Evolutionary conservation across 1,140 invertebrate species (phyloP).

Genomic region (Patella vulgata): DNA sequence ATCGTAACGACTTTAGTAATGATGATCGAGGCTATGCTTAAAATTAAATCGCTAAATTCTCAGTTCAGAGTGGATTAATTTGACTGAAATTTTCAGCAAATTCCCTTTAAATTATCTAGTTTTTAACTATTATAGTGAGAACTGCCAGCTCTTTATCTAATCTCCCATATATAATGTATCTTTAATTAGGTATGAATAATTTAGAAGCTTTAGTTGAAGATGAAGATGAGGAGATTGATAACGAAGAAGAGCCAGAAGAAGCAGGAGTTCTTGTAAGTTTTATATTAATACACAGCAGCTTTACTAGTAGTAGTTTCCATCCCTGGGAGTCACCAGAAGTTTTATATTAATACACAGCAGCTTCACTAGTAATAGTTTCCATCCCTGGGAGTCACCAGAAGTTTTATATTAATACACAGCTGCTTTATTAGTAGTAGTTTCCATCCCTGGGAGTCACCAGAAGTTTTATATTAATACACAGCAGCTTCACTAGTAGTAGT

Average conservation of each 20-base stretch:
- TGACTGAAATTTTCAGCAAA: too few species aligned
- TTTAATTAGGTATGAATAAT: slow-evolving; percentile 34
- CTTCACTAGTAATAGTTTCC: neutral
- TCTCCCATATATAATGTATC: too few species aligned
- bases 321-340: neutral
- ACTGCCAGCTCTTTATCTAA: too few species aligned
- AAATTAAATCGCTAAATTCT: too few species aligned
- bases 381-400: neutral
- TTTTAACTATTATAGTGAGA: too few species aligned
- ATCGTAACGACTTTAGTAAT: too few species aligned
- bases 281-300: neutral
- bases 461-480: too few species aligned
- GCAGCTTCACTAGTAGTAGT: too few species aligned
- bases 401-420: neutral
- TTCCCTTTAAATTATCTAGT: too few species aligned
- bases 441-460: too few species aligned
- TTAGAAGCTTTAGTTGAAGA: slow-evolving; percentile 47
- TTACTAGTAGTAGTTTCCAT: neutral
- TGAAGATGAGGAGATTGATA: slow-evolving; percentile 44
- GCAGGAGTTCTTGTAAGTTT: neutral
- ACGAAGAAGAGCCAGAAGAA: slow-evolving; percentile 21
- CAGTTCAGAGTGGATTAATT: too few species aligned
- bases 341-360: neutral
- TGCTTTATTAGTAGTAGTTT: neutral
- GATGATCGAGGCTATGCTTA: too few species aligned